Base-by-base conservation (phyloP, 1,140 invertebrate genomes). In the Cyphomyrmex costatus region DNA sequence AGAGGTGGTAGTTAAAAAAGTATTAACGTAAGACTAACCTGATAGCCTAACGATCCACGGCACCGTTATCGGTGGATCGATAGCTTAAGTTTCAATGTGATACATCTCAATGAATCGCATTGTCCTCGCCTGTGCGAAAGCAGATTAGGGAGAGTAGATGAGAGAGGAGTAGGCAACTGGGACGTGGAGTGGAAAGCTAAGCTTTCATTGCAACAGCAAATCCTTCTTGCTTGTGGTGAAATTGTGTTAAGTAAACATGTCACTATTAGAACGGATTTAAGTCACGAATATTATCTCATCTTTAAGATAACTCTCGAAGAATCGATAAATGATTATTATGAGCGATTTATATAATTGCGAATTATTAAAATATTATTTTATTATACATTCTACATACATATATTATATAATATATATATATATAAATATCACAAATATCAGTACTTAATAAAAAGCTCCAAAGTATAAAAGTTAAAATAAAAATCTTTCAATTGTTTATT, bases 241-340 rank as follows among this genome's bases (percentile, higher is more conserved):
- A 86, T 86, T 86, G 49, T 70, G 63, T 86, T 70, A 82, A 86
- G 76, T 78, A 63, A 83, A 83, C 68, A 73, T 74, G 68, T 83
- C 66, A 16, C 79, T 73, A 73, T 83, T 83, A 83, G 79, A 60
- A 74, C 27, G 27, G 36, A 74, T 46, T 24, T 33, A 60, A 83
- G 36, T 83, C 24, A 73, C 53, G 36, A 61, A 83, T 46, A 68
- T 68, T 68, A 68, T 51, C 27, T 33, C 8, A 12, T 73, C 53
- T 73, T 58, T 21, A 14, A 46, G 42, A 49, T 74, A 60, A 83
- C 61, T 71, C 53, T 24, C 68, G 1, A 21, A 78, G 19, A 46
- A 73, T 74, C 56, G 42, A 60, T 71, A 49, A 60, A 63, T 36
- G n/a, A 74, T 83, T 73, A 71, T 79, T 33, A n/a, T 53, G 14